Base-by-base conservation (phyloP, 2,113 vertebrate species). In the Rhinolophus ferrumequinum region DNA sequence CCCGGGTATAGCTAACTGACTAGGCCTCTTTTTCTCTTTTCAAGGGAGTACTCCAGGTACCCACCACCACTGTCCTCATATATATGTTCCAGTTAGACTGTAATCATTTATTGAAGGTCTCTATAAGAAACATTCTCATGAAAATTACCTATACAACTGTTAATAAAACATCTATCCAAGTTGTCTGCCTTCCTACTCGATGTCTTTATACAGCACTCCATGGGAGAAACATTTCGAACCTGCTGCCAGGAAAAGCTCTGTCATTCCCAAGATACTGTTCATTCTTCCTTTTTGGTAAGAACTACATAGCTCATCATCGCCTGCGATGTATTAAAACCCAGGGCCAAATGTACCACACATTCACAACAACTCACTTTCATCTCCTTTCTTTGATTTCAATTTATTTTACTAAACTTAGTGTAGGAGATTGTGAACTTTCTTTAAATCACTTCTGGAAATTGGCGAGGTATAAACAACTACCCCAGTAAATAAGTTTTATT, bases 131-230 rank as follows among this genome's bases (percentile, higher is more conserved):
- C 41, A 90, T 50, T 58, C 33, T 91, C 33, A 26, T 75, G 91
- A 86, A 92, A 96, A 88, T 70, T 84, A 87, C 10, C 6, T 50
- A 70, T 41, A 70, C 52, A 85, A 86, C 75, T 60, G 21, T 86
- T 81, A 96, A 94, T 30, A 91, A 95, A 88, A 38, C 58, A 91
- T 44, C 33, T 62, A 84, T 79, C 22, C 22, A 90, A 85, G 88
- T 5, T 35, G 24, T 52, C 58, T 18, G 52, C 62, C 7, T 94
- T 92, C 35, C 50, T 90, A 87, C 22, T 60, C 67, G 79, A 38
- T 56, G 26, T 72, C 76, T 88, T 96, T 70, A 79, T 35, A 13
- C 30, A 73, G 77, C 41, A 72, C 47, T 93, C 44, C 82, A 70
- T 5, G 41, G 41, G 47, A 87, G 22, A 96, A 90, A 94, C 8